Conservation (phyloP, 2,797 vertebrate species). For the Triplophysa yarkandensis region DNA sequence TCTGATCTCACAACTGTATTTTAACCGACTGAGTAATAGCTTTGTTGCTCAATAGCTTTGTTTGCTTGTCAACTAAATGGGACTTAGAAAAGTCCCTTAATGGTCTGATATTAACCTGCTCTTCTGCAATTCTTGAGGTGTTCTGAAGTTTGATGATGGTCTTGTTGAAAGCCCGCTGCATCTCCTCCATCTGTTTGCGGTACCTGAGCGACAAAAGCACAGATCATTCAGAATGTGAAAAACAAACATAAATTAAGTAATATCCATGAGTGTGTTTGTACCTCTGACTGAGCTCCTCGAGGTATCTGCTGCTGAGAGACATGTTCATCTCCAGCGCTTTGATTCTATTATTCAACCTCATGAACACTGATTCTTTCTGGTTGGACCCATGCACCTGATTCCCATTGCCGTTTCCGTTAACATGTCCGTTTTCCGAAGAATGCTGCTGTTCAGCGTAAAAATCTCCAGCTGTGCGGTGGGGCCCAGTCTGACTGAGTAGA, state of each 20-base stretch:
- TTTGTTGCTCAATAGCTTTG: too few relatives aligned
- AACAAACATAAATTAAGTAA: neutral
- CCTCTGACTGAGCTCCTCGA: slow-evolving; percentile 99
- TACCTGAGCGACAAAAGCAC: slow-evolving; percentile 77
- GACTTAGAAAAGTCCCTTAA: too few relatives aligned
- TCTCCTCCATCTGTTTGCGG: slow-evolving; percentile 99
- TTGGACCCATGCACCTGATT: slow-evolving; percentile 88
- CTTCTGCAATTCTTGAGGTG: slow-evolving; percentile 94
- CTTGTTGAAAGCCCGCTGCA: slow-evolving; percentile 98
- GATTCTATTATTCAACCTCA: slow-evolving; percentile 98
- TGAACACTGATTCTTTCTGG: slow-evolving; percentile 98
- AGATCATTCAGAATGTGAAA: neutral
- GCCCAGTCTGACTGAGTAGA: slow-evolving; percentile 72
- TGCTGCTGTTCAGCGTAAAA: slow-evolving; percentile 97
- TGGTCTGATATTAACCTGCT: slow-evolving; percentile 81
- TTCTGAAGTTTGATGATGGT: slow-evolving; percentile 98
- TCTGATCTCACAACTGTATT: too few relatives aligned
- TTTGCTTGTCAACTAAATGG: too few relatives aligned
- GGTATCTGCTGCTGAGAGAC: slow-evolving; percentile 96
- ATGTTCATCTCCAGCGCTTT: slow-evolving; percentile 99
- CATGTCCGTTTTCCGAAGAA: slow-evolving; percentile 82
- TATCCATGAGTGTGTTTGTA: slow-evolving; percentile 30
- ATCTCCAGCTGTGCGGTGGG: slow-evolving; percentile 88
- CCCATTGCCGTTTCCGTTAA: slow-evolving; percentile 74
- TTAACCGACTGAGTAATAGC: too few relatives aligned